Evolutionary conservation across 2,113 vertebrate genomes (phyloP).

Genomic region (Rhea americana): DNA sequence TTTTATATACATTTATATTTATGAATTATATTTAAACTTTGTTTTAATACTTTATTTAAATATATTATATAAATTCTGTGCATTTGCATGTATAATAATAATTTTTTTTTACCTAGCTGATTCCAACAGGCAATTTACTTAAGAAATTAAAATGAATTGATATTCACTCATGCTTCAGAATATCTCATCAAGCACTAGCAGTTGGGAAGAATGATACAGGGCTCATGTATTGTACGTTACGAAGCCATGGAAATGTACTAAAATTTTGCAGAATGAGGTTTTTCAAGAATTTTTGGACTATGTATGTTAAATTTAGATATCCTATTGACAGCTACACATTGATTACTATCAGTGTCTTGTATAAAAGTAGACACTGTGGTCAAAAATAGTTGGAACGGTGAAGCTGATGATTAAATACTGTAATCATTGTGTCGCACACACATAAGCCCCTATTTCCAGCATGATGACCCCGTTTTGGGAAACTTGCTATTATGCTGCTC

Average conservation of each 20-base stretch:
- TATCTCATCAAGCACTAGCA: neutral
- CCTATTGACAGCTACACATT: neutral
- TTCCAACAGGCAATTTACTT: neutral
- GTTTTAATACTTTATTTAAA: neutral
- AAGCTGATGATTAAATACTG: slow-evolving; percentile 38
- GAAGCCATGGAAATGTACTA: neutral
- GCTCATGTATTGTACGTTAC: rapidly evolving
- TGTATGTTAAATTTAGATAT: neutral
- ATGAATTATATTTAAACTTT: neutral
- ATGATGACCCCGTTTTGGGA: slow-evolving; percentile 58
- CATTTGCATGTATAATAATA: neutral
- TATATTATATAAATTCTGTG: neutral
- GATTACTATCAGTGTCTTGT: neutral
- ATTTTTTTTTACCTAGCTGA: neutral
- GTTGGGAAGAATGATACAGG: neutral
- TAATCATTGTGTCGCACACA: slow-evolving; percentile 44
- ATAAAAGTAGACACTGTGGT: slow-evolving; percentile 4
- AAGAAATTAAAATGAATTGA: neutral
- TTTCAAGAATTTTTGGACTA: neutral
- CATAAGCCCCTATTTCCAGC: slow-evolving; percentile 42
- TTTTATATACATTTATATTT: neutral
- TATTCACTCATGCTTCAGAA: neutral
- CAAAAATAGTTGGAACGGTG: neutral
- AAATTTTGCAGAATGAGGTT: neutral
- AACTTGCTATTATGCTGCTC: slow-evolving; percentile 50